These are phyloP conservation scores for Ichneumoninae sp. DNA, from an alignment of 2,888 invertebrate species.

Conservation along the genomic window DNA sequence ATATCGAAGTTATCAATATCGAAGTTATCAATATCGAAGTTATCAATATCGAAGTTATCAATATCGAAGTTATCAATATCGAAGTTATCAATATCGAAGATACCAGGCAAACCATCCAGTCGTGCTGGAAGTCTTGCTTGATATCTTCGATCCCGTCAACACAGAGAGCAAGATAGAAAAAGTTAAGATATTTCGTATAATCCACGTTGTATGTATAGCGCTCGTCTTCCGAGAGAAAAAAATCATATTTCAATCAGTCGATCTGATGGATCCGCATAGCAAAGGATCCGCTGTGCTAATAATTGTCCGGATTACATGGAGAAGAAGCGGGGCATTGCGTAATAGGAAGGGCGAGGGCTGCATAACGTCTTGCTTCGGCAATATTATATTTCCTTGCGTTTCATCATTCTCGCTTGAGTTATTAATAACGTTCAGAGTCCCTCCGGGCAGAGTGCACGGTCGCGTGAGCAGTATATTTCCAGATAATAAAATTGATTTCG, in stretches of 20 bases:
- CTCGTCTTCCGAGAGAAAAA: background rate
- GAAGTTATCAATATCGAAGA: too few species aligned
- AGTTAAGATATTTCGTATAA: background rate
- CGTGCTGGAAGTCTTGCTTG: too few species aligned
- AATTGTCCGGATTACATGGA: background rate
- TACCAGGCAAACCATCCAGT: too few species aligned
- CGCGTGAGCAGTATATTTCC: background rate
- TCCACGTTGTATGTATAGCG: background rate
- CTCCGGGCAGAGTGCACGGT: background rate
- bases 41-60: too few species aligned
- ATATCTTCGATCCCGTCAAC: too few species aligned
- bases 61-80: too few species aligned
- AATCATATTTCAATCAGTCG: background rate
- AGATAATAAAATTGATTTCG: constrained; percentile 14
- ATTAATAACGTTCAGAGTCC: constrained; percentile 27
- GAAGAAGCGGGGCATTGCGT: background rate
- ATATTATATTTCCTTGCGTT: background rate
- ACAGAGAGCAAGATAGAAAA: too few species aligned
- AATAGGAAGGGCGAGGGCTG: background rate
- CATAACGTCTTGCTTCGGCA: background rate
- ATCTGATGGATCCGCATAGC: background rate
- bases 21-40: too few species aligned
- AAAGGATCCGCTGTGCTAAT: background rate
- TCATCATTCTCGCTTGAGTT: constrained; percentile 24
- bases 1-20: too few species aligned